These are phyloP conservation scores for Callaeas wilsoni DNA, from an alignment of 2,113 vertebrate genomes.

Conservation along the genomic window DNA sequence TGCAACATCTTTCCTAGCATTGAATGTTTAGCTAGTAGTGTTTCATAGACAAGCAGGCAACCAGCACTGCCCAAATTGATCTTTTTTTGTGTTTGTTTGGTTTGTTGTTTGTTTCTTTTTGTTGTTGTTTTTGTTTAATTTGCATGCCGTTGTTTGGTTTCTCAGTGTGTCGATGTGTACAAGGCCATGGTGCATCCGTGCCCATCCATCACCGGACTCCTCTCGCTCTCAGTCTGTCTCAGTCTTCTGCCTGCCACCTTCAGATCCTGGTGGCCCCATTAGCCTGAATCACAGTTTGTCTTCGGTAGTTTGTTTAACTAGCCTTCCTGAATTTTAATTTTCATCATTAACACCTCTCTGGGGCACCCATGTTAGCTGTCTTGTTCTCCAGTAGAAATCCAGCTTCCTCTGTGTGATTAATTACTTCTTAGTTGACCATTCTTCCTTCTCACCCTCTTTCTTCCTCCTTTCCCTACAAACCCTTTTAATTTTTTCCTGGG, in stretches of 20 bases:
- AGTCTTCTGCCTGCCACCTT: constrained; percentile 7
- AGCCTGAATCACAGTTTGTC: neutral
- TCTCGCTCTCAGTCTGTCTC: neutral
- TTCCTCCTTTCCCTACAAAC: constrained; percentile 5
- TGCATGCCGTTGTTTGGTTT: constrained; percentile 71
- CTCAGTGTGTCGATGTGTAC: constrained; percentile 17
- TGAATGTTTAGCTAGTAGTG: constrained; percentile 82
- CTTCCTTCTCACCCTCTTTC: neutral
- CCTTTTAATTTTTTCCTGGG: constrained; percentile 71
- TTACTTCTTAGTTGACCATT: constrained; percentile 15
- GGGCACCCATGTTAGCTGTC: neutral
- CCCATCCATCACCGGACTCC: constrained; percentile 75
- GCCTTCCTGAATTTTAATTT: constrained; percentile 17
- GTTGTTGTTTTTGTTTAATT: constrained; percentile 44
- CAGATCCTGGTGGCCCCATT: neutral
- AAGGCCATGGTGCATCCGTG: constrained; percentile 34
- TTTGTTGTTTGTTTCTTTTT: constrained; percentile 63
- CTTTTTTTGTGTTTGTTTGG: constrained; percentile 67
- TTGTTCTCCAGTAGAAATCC: constrained; percentile 1
- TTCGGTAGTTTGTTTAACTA: constrained; percentile 1
- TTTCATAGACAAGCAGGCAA: constrained; percentile 99
- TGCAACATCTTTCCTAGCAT: constrained; percentile 71
- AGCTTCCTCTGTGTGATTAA: constrained; percentile 23
- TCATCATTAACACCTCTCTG: constrained; percentile 39
- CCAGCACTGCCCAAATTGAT: constrained; percentile 89